Evolutionary conservation across 2,113 vertebrate genomes (phyloP).

Genomic region (Pangasianodon hypophthalmus): DNA sequence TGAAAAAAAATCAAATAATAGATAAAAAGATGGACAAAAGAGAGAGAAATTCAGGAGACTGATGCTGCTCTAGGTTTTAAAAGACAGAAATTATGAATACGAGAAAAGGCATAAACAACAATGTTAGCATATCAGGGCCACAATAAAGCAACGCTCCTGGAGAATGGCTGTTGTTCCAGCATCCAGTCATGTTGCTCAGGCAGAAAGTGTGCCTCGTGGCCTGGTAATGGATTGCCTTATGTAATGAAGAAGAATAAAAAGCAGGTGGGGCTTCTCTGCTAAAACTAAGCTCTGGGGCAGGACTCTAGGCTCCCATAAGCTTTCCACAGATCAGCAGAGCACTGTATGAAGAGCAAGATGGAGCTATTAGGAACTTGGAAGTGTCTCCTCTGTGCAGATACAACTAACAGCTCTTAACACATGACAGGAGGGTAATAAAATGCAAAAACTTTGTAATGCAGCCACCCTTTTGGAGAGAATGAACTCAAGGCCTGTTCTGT

Average conservation of each 20-base stretch:
- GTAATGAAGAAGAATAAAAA: conserved; percentile 51
- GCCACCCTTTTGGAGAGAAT: conserved; percentile 34
- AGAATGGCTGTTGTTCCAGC: conserved; percentile 38
- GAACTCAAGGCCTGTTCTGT: conserved; percentile 33
- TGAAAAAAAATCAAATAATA: conserved; percentile 14
- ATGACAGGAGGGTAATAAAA: conserved; percentile 50
- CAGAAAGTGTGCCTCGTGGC: conserved; percentile 48
- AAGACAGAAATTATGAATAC: conserved; percentile 59
- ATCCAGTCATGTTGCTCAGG: conserved; percentile 27
- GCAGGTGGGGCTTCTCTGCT: conserved; percentile 28
- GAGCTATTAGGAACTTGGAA: conserved; percentile 35
- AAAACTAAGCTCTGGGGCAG: not conserved
- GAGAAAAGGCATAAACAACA: conserved; percentile 46
- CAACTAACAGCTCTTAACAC: conserved; percentile 43
- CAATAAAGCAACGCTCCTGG: conserved; percentile 34
- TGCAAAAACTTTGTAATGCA: conserved; percentile 52
- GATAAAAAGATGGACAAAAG: conserved; percentile 40
- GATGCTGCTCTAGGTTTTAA: conserved; percentile 61
- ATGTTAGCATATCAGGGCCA: conserved; percentile 34
- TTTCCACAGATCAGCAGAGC: conserved; percentile 27
- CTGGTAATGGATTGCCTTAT: conserved; percentile 71
- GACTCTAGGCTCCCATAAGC: not conserved
- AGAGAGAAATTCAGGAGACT: conserved; percentile 37
- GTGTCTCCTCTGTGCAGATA: conserved; percentile 53
- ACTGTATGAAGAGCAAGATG: conserved; percentile 32